phyloP scores from a whole-genome alignment of 2,797 vertebrate species.

The Kryptolebias ocellatus region DNA sequence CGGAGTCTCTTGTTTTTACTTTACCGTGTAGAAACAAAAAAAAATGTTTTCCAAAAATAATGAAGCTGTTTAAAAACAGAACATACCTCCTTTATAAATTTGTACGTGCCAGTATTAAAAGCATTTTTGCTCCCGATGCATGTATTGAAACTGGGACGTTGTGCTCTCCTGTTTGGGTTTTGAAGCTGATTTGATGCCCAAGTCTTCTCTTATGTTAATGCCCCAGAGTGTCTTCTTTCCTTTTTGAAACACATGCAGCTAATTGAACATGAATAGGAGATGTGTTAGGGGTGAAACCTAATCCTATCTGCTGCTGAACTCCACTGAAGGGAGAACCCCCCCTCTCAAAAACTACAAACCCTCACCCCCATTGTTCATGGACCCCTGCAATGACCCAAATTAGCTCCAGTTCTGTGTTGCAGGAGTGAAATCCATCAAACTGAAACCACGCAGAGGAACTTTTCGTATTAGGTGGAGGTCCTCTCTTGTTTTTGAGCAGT shows the following conservation, averaged over 20 bases:
- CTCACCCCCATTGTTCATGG: conserved; percentile 41
- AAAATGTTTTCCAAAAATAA: conserved; percentile 21
- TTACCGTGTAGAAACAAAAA: not conserved
- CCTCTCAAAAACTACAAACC: conserved; percentile 17
- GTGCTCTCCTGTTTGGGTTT: conserved; percentile 8
- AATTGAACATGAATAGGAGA: conserved; percentile 80
- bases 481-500: conserved; percentile 17
- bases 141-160: conserved; percentile 33
- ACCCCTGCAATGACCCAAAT: conserved; percentile 71
- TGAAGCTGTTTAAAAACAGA: conserved; percentile 36
- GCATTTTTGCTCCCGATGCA: conserved; percentile 29
- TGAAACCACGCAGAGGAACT: conserved; percentile 35
- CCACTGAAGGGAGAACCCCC: conserved; percentile 28
- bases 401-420: conserved; percentile 55
- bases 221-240: conserved; percentile 61
- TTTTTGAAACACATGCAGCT: conserved; percentile 76
- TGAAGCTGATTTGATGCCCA: conserved; percentile 38
- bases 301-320: conserved; percentile 71
- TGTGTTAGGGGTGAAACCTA: conserved; percentile 74
- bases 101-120: conserved; percentile 3
- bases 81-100: conserved; percentile 13
- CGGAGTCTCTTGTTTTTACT: conserved; percentile 55
- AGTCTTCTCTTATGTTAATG: conserved; percentile 65
- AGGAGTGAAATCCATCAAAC: conserved; percentile 41
- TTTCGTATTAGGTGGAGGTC: conserved; percentile 27